Conservation (phyloP, 1,140 invertebrate genomes). For the Triops longicaudatus region DNA sequence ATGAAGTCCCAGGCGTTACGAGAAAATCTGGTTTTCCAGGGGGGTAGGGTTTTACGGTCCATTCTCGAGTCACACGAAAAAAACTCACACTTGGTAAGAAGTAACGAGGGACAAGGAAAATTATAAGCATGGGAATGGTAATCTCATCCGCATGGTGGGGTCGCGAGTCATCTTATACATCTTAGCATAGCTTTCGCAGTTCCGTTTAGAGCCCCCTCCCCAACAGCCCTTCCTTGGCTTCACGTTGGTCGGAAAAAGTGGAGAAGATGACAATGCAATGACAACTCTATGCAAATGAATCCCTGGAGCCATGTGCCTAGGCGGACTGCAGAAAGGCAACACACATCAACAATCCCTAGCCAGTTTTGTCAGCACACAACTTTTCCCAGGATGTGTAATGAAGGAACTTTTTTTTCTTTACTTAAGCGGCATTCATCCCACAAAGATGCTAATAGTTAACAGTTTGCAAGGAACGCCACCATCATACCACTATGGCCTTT, state of each 20-base stretch:
- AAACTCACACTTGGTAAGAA: background rate
- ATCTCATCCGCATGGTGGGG: background rate
- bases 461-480: background rate
- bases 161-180: background rate
- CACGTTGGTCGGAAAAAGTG: background rate
- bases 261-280: slow-evolving; percentile 12
- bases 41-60: background rate
- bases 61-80: background rate
- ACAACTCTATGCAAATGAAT: slow-evolving; percentile 3
- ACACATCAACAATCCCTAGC: background rate
- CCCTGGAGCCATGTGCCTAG: background rate
- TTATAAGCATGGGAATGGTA: slow-evolving; percentile 15
- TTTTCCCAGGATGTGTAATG: background rate
- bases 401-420: background rate
- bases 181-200: background rate
- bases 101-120: background rate
- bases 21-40: background rate
- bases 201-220: background rate
- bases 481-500: background rate
- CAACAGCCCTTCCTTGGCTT: background rate
- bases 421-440: background rate
- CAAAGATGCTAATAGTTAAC: slow-evolving; percentile 1
- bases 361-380: background rate
- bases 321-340: background rate
- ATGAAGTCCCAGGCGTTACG: background rate